These are phyloP conservation scores for Xestia rhomboidea DNA, from an alignment of 2,888 invertebrate species.

Conservation along the genomic window DNA sequence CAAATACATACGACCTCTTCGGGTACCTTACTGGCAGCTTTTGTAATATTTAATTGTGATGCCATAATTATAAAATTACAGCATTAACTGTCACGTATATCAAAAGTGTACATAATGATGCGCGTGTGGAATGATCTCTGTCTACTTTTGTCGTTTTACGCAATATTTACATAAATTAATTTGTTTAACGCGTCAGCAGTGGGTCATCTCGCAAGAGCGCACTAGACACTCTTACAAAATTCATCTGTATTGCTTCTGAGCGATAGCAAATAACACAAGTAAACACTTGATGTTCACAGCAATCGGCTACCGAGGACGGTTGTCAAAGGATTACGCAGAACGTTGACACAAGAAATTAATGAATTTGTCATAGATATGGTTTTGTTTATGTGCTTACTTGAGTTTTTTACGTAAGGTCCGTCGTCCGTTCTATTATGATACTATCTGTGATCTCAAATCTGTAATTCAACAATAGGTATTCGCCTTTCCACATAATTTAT, in stretches of 20 bases:
- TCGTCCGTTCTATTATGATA: conserved; percentile 8
- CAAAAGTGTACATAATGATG: conserved; percentile 25
- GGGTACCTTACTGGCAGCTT: neutral
- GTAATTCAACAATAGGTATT: conserved; percentile 16
- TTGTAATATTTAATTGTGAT: conserved; percentile 29
- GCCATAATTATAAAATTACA: conserved; percentile 35
- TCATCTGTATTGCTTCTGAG: conserved; percentile 66
- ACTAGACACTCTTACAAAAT: conserved; percentile 74
- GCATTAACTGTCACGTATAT: conserved; percentile 16
- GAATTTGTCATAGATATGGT: conserved; percentile 40
- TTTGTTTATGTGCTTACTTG: conserved; percentile 2
- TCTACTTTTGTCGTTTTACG: conserved; percentile 66
- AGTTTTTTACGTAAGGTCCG: conserved; percentile 29
- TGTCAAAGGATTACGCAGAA: conserved; percentile 45
- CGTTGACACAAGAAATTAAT: conserved; percentile 53
- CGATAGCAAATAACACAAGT: conserved; percentile 67
- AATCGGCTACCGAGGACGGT: conserved; percentile 68
- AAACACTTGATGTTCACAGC: conserved; percentile 64
- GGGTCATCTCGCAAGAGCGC: conserved; percentile 63
- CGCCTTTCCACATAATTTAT: conserved; percentile 4
- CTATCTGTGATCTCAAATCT: conserved; percentile 15
- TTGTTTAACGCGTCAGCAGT: conserved; percentile 74
- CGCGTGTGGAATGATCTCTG: conserved; percentile 26
- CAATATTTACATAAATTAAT: conserved; percentile 82
- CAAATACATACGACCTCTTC: conserved; percentile 15